These are phyloP conservation scores for Sterna hirundo DNA, from an alignment of 2,113 vertebrate species.

Conservation along the genomic window DNA sequence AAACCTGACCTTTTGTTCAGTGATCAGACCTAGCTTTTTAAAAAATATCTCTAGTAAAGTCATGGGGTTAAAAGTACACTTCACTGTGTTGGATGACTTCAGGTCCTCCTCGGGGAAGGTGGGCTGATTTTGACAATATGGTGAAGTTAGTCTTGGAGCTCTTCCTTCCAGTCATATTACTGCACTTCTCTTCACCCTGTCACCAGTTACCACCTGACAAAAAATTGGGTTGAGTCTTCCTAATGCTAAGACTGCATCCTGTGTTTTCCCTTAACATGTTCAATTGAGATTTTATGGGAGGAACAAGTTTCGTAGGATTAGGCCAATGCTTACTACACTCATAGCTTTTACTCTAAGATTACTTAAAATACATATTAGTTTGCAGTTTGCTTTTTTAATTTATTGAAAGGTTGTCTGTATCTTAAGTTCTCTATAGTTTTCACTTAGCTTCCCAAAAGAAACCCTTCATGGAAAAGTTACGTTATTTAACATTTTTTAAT, in stretches of 20 bases:
- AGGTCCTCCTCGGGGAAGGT: background rate
- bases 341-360: background rate
- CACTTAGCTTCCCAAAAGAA: background rate
- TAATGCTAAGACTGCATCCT: background rate
- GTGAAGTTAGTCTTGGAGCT: background rate
- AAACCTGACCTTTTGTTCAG: background rate
- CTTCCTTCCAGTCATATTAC: background rate
- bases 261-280: background rate
- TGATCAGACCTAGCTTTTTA: background rate
- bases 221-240: background rate
- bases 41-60: background rate
- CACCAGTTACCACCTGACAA: background rate
- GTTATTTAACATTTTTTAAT: background rate
- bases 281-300: background rate
- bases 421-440: background rate
- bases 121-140: background rate
- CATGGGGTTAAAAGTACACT: background rate
- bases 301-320: background rate
- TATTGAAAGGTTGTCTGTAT: background rate
- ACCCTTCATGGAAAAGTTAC: slow-evolving; percentile 13
- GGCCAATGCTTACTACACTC: background rate
- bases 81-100: background rate
- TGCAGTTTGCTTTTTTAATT: background rate
- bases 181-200: background rate
- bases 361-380: background rate